A percentile compares a stretch with the other conserved stretches of the same genome.
phyloP scores from a whole-genome alignment of 2,113 vertebrate genomes.

The Phrynosoma platyrhinos region DNA sequence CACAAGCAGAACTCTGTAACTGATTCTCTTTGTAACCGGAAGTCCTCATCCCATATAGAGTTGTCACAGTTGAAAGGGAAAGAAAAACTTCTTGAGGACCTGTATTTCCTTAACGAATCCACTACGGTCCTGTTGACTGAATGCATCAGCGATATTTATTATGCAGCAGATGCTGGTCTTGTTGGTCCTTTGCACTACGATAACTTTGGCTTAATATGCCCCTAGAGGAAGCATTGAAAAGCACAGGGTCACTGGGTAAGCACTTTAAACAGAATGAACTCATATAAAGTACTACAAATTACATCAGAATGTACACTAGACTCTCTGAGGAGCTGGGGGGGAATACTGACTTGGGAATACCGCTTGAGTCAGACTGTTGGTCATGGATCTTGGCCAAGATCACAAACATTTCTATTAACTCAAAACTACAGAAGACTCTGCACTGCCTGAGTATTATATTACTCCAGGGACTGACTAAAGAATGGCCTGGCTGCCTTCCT shows the following conservation, averaged over 20 bases:
- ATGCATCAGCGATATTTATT: not conserved
- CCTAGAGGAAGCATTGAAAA: slow-evolving; percentile 14
- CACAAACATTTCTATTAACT: slow-evolving; percentile 16
- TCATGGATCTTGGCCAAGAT: slow-evolving; percentile 30
- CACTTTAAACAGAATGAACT: not conserved
- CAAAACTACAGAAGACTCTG: not conserved
- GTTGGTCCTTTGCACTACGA: not conserved
- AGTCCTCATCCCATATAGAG: not conserved
- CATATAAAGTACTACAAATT: not conserved
- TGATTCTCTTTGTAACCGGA: not conserved
- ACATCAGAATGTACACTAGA: slow-evolving; percentile 3
- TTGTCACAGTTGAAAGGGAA: not conserved
- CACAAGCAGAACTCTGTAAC: not conserved
- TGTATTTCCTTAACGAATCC: not conserved
- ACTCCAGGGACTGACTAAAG: slow-evolving; percentile 12
- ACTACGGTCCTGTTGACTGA: not conserved
- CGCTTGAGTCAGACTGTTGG: slow-evolving; percentile 3
- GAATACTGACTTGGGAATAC: slow-evolving; percentile 28
- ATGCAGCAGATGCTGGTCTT: slow-evolving; percentile 18
- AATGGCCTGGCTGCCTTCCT: slow-evolving; percentile 6
- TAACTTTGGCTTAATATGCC: slow-evolving; percentile 5
- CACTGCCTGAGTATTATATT: not conserved
- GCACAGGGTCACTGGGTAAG: not conserved
- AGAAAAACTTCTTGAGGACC: not conserved
- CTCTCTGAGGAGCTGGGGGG: not conserved